phyloP scores from a whole-genome alignment of 2,888 invertebrate species.

The Macrosiphum euphorbiae region DNA sequence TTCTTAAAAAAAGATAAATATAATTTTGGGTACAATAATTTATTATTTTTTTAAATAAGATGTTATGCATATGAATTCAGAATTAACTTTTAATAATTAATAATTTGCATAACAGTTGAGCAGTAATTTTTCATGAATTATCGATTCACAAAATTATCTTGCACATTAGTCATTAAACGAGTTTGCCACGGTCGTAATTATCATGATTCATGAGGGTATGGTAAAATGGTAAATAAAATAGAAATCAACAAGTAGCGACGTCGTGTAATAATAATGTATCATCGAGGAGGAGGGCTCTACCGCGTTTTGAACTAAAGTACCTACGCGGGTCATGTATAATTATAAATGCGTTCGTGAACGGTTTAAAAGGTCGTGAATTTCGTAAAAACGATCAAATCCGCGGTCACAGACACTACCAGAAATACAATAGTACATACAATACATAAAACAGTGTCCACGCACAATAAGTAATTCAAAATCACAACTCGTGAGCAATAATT shows the following conservation, averaged over 20 bases:
- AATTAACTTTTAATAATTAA: background rate
- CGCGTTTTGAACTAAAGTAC: background rate
- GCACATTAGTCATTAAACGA: background rate
- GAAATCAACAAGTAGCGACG: background rate
- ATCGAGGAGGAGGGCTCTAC: background rate
- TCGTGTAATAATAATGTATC: background rate
- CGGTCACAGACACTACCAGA: background rate
- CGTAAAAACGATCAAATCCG: background rate
- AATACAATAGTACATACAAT: background rate
- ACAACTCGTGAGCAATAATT: background rate
- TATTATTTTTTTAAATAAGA: background rate
- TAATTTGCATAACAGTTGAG: background rate
- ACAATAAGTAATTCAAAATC: background rate
- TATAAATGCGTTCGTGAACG: background rate
- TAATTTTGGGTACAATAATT: background rate
- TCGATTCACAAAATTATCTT: background rate
- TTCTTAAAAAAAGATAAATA: background rate
- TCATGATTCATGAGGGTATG: background rate
- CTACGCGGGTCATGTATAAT: background rate
- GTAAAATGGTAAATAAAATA: background rate
- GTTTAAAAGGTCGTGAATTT: conserved; percentile 9
- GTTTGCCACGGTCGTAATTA: background rate
- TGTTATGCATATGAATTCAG: background rate
- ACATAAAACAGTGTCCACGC: background rate
- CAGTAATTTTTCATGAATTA: background rate